Evolutionary conservation across 2,888 invertebrate genomes (phyloP), one percentile per base, ranked within the genome.

Genomic region (Anaspis maculata): DNA sequence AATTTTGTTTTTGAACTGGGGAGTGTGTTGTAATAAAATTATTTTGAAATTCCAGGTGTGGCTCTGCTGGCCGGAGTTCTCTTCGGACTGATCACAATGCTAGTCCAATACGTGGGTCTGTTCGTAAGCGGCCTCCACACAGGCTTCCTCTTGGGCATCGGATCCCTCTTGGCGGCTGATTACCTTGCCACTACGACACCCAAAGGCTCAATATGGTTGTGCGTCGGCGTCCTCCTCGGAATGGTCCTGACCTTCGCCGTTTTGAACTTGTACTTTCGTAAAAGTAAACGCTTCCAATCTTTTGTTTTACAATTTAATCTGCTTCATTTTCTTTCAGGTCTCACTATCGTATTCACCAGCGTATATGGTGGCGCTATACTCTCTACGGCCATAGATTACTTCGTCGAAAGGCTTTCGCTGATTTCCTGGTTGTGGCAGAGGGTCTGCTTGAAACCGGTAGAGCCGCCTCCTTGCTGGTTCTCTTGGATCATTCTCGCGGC

Each of bases 111-210:
- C 57, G 82, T 85, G 22, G 85, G 85, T 3, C 73, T 87, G 34
- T 86, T 86, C 64, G 79, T 85, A 73, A 79, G 81, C 13, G 86
- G 86, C 19, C 76, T 86, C 51, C 83, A 84, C 59, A 77, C 83
- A 1, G 86, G 86, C 13, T 63, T 83, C 11, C 68, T 80, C 38
- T 54, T 76, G 14, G 78, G 76, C 3, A 58, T 79, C 25, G 76
- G 70, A 2, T 71, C 73, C 1, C 66, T 80, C 30, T 69, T 76
- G 19, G 60, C 70, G 10, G 74, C 74, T 37, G 76, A 76, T 45
- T 76, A 79, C 50, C 67, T 76, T 50, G 69, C 77, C 7, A 24
- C 12, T 41, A 69, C 72, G 44, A 66, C 71, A 15, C 74, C 76
- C 30, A 54, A 54, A 36, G 64, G 64, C 15, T 61, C 57, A 5